Evolutionary conservation across 2,888 invertebrate species (phyloP), one percentile per base, ranked within the genome.

Genomic region (Caprella mutica): DNA sequence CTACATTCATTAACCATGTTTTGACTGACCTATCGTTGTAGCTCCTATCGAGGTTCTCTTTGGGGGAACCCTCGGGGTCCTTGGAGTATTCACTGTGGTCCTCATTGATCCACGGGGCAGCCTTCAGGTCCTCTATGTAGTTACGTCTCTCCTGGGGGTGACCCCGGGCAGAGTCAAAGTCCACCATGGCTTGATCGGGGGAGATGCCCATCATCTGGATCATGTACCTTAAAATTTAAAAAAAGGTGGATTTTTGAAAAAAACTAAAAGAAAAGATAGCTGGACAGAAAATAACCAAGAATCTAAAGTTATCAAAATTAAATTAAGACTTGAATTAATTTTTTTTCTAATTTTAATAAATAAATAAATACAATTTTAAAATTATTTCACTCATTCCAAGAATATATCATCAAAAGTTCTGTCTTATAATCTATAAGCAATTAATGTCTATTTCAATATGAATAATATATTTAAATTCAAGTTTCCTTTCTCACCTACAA

Each of bases 401-500:
- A 38, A 38, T 38, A 52, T 38, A 52, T 52, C n/a, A 4, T 23
- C 19, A 38, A 1, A 2, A 38, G 1, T 4, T 17, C 38, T 17
- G 19, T 17, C 8, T 17, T 8, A 38, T 4, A 8, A 38, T 5
- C 8, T 5, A 27, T 5, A 4, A 5, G 3, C 23, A 43, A 3
- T n/a, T 4, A 17, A 43, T 43, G 5, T 19, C 5, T 3, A 19
- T 17, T 2, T 5, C 19, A 38, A 38, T 24, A 27, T 42, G 21
- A 19, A 42, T 42, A 12, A 35, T 9, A 35, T 12, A n/a, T 9
- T 35, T 12, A 35, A 9, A 35, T 35, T 65, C 43, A 62, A 30
- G 46, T 62, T 58, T 19, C 5, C 26, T 19, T 4, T n/a, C n/a
- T n/a, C n/a, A 58, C 58, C 67, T 62, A 67, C 77, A 77, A 9